Conservation (phyloP, 1,140 invertebrate genomes). For the Choristoneura fumiferana region DNA sequence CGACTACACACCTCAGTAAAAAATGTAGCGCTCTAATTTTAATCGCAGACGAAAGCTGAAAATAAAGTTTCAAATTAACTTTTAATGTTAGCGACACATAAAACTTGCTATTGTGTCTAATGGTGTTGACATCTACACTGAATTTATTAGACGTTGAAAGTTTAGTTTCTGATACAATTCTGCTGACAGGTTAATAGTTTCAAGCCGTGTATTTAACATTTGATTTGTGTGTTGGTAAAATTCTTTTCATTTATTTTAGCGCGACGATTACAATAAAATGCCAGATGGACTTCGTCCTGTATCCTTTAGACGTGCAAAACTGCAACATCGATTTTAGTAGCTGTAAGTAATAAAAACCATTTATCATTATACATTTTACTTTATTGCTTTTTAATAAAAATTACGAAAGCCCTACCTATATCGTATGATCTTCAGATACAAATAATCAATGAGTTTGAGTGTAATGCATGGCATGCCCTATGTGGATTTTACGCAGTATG, state of each 20-base stretch:
- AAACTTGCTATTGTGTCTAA: constrained; percentile 15
- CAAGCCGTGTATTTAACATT: not conserved
- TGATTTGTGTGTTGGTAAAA: constrained; percentile 1
- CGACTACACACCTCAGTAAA: too few species aligned
- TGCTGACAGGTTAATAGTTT: not conserved
- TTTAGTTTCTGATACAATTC: not conserved
- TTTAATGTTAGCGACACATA: not conserved
- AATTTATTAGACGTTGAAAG: constrained; percentile 9
- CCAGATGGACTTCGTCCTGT: constrained; percentile 81
- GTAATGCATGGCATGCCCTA: too few species aligned
- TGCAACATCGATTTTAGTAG: constrained; percentile 81
- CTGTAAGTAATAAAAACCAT: constrained; percentile 78
- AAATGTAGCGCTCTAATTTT: too few species aligned
- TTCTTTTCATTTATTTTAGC: constrained; percentile 63
- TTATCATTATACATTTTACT: not conserved
- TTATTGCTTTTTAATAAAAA: constrained; percentile 21
- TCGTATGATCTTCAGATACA: too few species aligned
- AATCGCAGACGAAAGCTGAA: too few species aligned
- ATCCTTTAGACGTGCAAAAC: constrained; percentile 80
- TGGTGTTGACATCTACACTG: constrained; percentile 19
- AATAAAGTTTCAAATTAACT: too few species aligned
- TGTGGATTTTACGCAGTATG: too few species aligned
- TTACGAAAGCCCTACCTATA: too few species aligned
- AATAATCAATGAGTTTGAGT: too few species aligned
- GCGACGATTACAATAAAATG: constrained; percentile 81